Evolutionary conservation across 1,140 invertebrate genomes (phyloP), one percentile per base, ranked within the genome.

Genomic region (Saxidomus purpurata): DNA sequence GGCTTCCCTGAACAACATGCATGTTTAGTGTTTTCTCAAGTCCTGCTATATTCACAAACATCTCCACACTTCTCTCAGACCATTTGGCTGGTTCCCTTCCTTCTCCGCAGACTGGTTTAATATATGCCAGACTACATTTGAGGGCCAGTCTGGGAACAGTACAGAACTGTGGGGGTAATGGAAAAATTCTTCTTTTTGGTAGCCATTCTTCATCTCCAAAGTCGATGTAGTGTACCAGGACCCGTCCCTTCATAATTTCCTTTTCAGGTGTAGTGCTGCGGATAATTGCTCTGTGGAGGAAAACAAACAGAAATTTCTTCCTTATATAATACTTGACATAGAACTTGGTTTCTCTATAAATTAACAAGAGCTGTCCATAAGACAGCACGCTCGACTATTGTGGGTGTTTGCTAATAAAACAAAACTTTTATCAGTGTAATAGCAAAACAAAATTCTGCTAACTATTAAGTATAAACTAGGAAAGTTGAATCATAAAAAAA

Each of bases 141-240:
- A 89, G 25, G 28, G 87, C 80, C 79, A 89, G 17, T 55, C 61
- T 59, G n/a, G 87, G 87, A 22, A 89, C 38, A 19, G 0, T 40
- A 28, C 77, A 59, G 49, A 82, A 89, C 63, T 89, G 67, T 19
- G 28, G 31, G n/a, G 87, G 87, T 47, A 89, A 28, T 38, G 87
- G 87, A 40, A 59, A 89, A 17, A 89, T 74, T 22, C 63, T n/a
- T 36, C 34, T 74, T n/a, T 36, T 80, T 22, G 87, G 80, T 34
- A 89, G 36, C 77, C 87, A 89, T 76, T 89, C 87, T 61, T 89
- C 79, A 61, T 89, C 80, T n/a, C 87, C 87, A 28, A 74, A 89
- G 38, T 89, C 87, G 28, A 89, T 82, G 31, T 89, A 89, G 52
- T 83, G 80, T 19, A 89, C 52, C n/a, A 67, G 61, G 13, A 81